Percentiles rank a stretch among this genome's conserved stretches.
Conservation (phyloP, 2,888 invertebrate species). For the Unio pictorum region DNA sequence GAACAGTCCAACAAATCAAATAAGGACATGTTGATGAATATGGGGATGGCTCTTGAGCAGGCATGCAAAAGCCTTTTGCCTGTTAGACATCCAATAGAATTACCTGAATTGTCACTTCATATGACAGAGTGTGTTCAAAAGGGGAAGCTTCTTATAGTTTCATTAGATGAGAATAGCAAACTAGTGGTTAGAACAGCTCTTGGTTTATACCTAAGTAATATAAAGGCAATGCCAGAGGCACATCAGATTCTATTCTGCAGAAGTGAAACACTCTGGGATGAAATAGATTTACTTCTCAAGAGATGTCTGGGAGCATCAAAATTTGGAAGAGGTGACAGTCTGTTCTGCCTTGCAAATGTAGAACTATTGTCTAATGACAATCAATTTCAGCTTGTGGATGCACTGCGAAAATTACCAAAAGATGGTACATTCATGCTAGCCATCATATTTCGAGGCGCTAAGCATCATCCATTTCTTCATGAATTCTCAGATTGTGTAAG, state of each 20-base stretch:
- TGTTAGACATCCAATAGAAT: too few species aligned
- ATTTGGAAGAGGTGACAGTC: constrained; percentile 1
- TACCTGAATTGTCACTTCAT: too few species aligned
- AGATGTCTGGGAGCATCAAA: constrained; percentile 27
- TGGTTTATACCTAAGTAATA: constrained; percentile 36
- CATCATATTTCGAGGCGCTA: constrained; percentile 40
- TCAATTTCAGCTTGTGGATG: constrained; percentile 37
- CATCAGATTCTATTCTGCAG: constrained; percentile 44
- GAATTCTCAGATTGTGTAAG: constrained; percentile 15
- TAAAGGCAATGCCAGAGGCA: constrained; percentile 35
- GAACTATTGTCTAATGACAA: constrained; percentile 39
- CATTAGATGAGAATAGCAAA: constrained; percentile 33
- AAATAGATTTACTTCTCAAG: constrained; percentile 33
- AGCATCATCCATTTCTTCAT: constrained; percentile 37
- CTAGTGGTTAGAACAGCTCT: constrained; percentile 36
- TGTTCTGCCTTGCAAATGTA: constrained; percentile 43
- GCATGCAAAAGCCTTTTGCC: too few species aligned
- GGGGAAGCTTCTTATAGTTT: constrained; percentile 29
- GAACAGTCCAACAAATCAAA: too few species aligned
- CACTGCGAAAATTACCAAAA: constrained; percentile 13
- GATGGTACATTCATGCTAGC: constrained; percentile 20
- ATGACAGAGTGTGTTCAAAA: constrained; percentile 32
- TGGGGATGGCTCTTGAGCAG: too few species aligned
- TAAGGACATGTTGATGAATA: too few species aligned
- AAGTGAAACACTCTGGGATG: constrained; percentile 36